Base-by-base conservation (phyloP, 2,888 invertebrate species). In the Pachliopta kotzebuea region DNA sequence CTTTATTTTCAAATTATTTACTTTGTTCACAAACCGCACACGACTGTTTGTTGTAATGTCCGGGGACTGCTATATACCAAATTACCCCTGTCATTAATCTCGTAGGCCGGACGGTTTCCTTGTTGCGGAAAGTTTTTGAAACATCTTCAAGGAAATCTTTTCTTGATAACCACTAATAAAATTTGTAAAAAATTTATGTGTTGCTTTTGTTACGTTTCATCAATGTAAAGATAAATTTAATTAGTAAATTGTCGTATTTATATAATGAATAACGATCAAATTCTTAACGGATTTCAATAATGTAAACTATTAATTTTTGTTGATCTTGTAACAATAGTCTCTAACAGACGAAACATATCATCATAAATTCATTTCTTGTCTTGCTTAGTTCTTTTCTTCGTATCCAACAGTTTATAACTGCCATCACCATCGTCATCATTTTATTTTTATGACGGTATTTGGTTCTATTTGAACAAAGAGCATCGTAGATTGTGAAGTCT, bases 11-110 rank as follows among this genome's bases (percentile, higher is more conserved):
- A 9, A 3, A n/a, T 52, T 52, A 52, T 20, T 18, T 52, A 52
- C 20, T 20, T 52, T 52, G 9, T 21, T 52, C 50, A 9, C 50
- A 20, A 17, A 49, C 49, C 49, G 20, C 49, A 21, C 23, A 21
- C 21, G 9, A 4, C 4, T 52, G 50, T 52, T 52, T 52, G 52
- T 60, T 60, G 59, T 52, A 21, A 31, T n/a, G 52, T 60, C 52
- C 37, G 60, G 23, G 31, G 18, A 31, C 42, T 29, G 60, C 23
- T 18, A 21, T 53, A 52, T 60, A 18, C 52, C 52, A 60, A 60
- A 60, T 60, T 60, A 60, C 60, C 60, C 53, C 53, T 60, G 60
- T 60, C 50, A 60, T 60, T 60, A 60, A 60, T 60, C 60, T 52
- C 52, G 21, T 23, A 53, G 60, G 60, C 60, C 52, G 29, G 60